Evolutionary conservation across 2,888 invertebrate genomes (phyloP).

Genomic region (Homarus gammarus): DNA sequence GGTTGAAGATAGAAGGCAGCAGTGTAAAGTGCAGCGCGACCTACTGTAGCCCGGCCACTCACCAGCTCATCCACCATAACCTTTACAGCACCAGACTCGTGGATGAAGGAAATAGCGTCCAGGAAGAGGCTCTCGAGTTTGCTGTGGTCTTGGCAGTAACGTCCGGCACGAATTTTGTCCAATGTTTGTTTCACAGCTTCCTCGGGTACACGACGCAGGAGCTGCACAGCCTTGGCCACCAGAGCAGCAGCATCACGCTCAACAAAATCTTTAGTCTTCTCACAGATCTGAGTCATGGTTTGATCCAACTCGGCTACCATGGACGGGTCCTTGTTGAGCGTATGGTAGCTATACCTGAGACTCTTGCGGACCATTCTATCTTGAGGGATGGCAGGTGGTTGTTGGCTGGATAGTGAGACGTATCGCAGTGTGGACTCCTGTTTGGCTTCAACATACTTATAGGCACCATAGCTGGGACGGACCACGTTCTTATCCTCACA

Average conservation of each 20-base stretch:
- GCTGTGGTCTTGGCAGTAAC: slow-evolving; percentile 27
- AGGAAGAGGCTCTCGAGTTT: slow-evolving; percentile 51
- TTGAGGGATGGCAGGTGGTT: not conserved
- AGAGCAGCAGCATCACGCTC: slow-evolving; percentile 32
- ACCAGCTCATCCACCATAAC: slow-evolving; percentile 61
- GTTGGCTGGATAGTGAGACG: not conserved
- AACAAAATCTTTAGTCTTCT: slow-evolving; percentile 33
- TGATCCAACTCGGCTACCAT: slow-evolving; percentile 47
- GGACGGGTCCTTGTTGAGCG: slow-evolving; percentile 30
- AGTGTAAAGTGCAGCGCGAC: slow-evolving; percentile 51
- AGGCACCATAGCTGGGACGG: slow-evolving; percentile 42
- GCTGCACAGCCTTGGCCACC: slow-evolving; percentile 21
- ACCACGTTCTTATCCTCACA: slow-evolving; percentile 56
- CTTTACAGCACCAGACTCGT: slow-evolving; percentile 47
- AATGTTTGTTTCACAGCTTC: slow-evolving; percentile 13
- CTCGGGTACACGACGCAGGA: slow-evolving; percentile 41
- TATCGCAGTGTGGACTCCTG: slow-evolving; percentile 27
- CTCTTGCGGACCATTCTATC: not conserved
- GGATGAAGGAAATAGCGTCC: slow-evolving; percentile 53
- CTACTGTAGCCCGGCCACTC: slow-evolving; percentile 20
- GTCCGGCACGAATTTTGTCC: slow-evolving; percentile 39
- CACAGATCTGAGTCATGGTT: slow-evolving; percentile 36
- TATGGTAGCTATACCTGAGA: slow-evolving; percentile 36
- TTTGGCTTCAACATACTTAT: slow-evolving; percentile 53
- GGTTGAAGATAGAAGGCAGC: slow-evolving; percentile 54